Conservation (phyloP, 2,797 vertebrate species). For the Brachyalestes nurse region DNA sequence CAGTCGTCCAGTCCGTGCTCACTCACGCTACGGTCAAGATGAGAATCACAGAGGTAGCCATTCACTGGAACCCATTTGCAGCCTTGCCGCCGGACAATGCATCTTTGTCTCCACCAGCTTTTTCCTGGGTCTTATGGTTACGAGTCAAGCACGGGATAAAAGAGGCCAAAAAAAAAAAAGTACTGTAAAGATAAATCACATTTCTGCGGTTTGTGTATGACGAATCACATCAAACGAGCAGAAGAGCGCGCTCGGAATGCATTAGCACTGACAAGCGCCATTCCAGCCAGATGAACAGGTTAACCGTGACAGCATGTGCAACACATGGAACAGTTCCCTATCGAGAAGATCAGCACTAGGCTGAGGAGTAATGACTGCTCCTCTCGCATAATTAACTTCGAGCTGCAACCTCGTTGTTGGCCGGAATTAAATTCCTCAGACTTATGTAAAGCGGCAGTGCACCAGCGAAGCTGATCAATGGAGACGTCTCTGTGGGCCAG, state of each 20-base stretch:
- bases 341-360: constrained; percentile 71
- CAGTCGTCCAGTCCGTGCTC: constrained; percentile 76
- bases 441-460: constrained; percentile 67
- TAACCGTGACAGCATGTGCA: constrained; percentile 32
- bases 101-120: constrained; percentile 30
- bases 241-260: constrained; percentile 43
- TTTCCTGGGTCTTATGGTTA: not conserved
- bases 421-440: constrained; percentile 74
- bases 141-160: constrained; percentile 14
- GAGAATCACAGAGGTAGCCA: constrained; percentile 79
- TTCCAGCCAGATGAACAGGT: constrained; percentile 54
- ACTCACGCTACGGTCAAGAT: constrained; percentile 72
- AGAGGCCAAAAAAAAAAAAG: not conserved
- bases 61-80: constrained; percentile 68
- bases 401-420: constrained; percentile 68
- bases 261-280: constrained; percentile 36
- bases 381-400: constrained; percentile 69
- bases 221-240: constrained; percentile 49
- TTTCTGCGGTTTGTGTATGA: constrained; percentile 22
- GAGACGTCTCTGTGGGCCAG: constrained; percentile 69
- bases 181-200: not conserved
- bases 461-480: constrained; percentile 71
- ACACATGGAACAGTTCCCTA: constrained; percentile 39
- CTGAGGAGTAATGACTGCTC: constrained; percentile 71
- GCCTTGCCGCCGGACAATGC: constrained; percentile 21